Conservation (phyloP, 1,140 invertebrate species). For the Dryas iulia region DNA sequence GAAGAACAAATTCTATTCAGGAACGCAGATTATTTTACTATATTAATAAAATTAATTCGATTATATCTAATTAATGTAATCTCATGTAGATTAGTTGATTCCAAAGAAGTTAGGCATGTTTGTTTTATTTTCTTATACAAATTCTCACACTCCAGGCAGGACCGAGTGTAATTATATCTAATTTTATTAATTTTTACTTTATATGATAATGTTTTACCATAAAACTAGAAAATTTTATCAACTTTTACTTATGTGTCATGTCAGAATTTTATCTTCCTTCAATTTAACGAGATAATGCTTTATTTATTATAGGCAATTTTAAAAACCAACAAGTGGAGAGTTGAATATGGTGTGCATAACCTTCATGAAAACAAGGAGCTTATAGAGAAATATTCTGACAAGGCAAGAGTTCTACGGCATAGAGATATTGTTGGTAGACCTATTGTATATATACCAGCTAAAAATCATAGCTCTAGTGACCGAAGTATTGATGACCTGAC, state of each 20-base stretch:
- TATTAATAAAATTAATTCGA: background rate
- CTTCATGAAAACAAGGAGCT: conserved; percentile 81
- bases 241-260: background rate
- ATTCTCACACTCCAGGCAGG: too few species aligned
- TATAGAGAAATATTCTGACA: conserved; percentile 83
- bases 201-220: too few species aligned
- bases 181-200: too few species aligned
- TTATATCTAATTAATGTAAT: background rate
- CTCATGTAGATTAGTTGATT: background rate
- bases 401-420: conserved; percentile 85
- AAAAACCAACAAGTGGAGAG: conserved; percentile 89
- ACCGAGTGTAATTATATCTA: too few species aligned
- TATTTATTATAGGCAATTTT: conserved; percentile 82
- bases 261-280: background rate
- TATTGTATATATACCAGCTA: conserved; percentile 88
- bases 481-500: conserved; percentile 87
- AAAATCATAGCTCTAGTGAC: conserved; percentile 86
- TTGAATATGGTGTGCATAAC: conserved; percentile 84
- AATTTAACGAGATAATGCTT: background rate
- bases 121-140: background rate
- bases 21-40: background rate
- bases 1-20: background rate
- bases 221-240: too few species aligned
- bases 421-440: conserved; percentile 86
- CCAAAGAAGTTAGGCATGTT: background rate